Evolutionary conservation across 2,113 vertebrate species (phyloP), one percentile per base, ranked within the genome.

Genomic region (Colistium nudipinnis): DNA sequence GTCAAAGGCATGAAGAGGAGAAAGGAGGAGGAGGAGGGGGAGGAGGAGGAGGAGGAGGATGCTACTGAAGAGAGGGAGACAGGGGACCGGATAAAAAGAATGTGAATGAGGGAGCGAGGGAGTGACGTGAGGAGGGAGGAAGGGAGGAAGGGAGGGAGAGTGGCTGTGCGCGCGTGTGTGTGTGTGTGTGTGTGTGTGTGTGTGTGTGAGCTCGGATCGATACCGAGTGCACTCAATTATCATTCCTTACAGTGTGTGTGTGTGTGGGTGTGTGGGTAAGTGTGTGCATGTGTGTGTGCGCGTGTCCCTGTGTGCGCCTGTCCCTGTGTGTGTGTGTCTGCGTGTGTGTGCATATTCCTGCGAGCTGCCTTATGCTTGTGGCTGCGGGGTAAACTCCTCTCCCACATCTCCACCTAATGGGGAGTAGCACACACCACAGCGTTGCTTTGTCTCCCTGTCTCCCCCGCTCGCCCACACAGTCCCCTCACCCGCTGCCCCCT

Each of bases 221-320:
- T 91, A 85, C 69, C 0, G 64, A 87, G 72, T 82, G 83, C 74
- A 83, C 78, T 88, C 87, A 80, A 90, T 90, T 89, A 90, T 84
- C 78, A 89, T 89, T 87, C 78, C 80, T 67, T 62, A 82, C 76
- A 68, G 63, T 36, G 62, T 61, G 62, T 70, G 71, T 69, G 45
- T 69, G 63, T 56, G 63, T 80, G 73, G 39, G 57, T 48, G 56
- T 52, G 39, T 60, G 39, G 67, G 62, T 52, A 41, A 73, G 72
- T 71, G 49, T 48, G 45, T 25, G 45, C 16, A 20, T 22, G 44
- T 22, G 44, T 22, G 44, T 22, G 44, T 22, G 43, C 20, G 43
- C 20, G 43, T 44, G 62, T 60, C 55, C 70, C 66, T 68, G 49
- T 67, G 62, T 55, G 62, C 78, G 72, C 38, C 47, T 47, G 55